Evolutionary conservation across 2,797 vertebrate species (phyloP).

Genomic region (Allobates femoralis): DNA sequence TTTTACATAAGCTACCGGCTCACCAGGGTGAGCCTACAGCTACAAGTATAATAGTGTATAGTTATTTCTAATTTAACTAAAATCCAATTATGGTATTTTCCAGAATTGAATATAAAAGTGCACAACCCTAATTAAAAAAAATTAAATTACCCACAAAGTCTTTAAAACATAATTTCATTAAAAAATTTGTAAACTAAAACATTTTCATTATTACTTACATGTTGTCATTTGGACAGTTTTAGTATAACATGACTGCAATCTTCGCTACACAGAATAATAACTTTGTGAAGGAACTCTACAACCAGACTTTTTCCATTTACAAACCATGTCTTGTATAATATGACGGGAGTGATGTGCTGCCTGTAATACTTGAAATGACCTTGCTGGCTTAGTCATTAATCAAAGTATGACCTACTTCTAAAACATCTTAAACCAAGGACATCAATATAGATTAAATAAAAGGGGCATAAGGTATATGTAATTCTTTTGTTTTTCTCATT

Average conservation of each 20-base stretch:
- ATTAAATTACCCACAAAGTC: too few relatives aligned
- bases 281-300: not conserved
- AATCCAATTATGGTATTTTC: too few relatives aligned
- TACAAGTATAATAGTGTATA: too few relatives aligned
- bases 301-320: slow-evolving; percentile 1
- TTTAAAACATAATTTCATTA: too few relatives aligned
- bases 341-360: slow-evolving; percentile 28
- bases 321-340: slow-evolving; percentile 1
- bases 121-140: too few relatives aligned
- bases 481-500: not conserved
- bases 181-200: too few relatives aligned
- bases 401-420: slow-evolving; percentile 48
- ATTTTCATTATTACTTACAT: too few relatives aligned
- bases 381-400: slow-evolving; percentile 40
- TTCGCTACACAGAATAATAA: not conserved
- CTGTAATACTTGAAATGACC: slow-evolving; percentile 32
- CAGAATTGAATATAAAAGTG: too few relatives aligned
- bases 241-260: not conserved
- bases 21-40: too few relatives aligned
- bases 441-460: slow-evolving; percentile 18
- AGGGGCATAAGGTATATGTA: not conserved
- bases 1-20: too few relatives aligned
- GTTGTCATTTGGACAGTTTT: too few relatives aligned
- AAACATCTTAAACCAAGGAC: slow-evolving; percentile 19
- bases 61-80: too few relatives aligned